phyloP scores from a whole-genome alignment of 2,113 vertebrate genomes.

The Aspidoscelis tigris region DNA sequence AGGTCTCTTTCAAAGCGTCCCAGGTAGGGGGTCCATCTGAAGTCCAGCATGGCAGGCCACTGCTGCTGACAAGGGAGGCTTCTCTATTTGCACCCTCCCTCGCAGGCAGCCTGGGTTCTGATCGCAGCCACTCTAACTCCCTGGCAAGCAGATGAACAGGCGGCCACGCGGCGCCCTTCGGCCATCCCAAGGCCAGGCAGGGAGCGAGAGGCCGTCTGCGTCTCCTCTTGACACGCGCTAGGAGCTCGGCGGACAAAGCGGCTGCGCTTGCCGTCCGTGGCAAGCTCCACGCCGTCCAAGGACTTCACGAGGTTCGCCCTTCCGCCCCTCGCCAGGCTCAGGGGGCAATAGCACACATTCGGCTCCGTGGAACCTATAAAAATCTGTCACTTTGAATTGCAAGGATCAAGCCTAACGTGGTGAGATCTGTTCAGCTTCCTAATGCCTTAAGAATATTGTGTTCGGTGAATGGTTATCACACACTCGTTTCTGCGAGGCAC shows the following conservation, averaged over 20 bases:
- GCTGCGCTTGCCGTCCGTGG: neutral
- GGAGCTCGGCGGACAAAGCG: neutral
- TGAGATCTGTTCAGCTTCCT: conserved; percentile 56
- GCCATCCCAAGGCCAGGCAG: too few relatives aligned
- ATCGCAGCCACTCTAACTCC: too few relatives aligned
- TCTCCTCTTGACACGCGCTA: neutral
- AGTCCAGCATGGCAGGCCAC: too few relatives aligned
- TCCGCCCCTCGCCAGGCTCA: conserved; percentile 5
- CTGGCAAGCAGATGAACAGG: too few relatives aligned
- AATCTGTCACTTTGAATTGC: conserved; percentile 69
- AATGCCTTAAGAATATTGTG: conserved; percentile 65
- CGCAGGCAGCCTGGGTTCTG: too few relatives aligned
- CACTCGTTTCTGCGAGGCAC: conserved; percentile 66
- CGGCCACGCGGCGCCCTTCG: too few relatives aligned
- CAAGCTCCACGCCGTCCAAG: neutral
- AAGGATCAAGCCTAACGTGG: conserved; percentile 49
- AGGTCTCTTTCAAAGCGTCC: too few relatives aligned
- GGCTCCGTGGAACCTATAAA: conserved; percentile 50
- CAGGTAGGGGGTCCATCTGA: too few relatives aligned
- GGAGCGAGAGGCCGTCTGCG: too few relatives aligned
- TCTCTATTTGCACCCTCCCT: too few relatives aligned
- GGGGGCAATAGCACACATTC: conserved; percentile 37
- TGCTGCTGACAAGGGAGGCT: too few relatives aligned
- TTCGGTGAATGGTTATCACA: conserved; percentile 66
- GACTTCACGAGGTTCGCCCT: conserved; percentile 5